Base-by-base conservation (phyloP, 2,797 vertebrate genomes). In the Spondyliosoma cantharus region DNA sequence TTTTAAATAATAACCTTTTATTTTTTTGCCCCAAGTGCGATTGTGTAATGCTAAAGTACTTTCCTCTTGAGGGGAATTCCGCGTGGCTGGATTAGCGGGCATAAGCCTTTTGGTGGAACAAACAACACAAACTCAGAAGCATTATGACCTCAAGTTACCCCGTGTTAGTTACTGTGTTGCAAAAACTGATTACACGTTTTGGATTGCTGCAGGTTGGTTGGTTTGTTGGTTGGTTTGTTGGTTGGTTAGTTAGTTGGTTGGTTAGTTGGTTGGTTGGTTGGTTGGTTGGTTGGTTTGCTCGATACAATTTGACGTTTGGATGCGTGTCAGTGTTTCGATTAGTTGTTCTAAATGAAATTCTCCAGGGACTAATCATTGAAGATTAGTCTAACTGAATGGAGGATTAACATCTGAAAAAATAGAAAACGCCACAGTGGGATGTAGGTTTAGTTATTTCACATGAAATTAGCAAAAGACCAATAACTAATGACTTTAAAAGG, bases 11-110 rank as follows among this genome's bases (percentile, higher is more conserved):
- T 62, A 71, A 58, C 3, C 14, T 8, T 37, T 37, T 37, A 25
- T 25, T 9, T 81, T 9, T 81, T 63, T 68, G 69, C 46, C 63
- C 70, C 46, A 65, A 69, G 65, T 63, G 56, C 76, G 61, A 85
- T 88, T 84, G 83, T 69, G 66, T 69, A 82, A 85, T 50, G 15
- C 49, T 83, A 74, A 74, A 82, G 22, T 85, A 62, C 19, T 80
- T 67, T 80, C 53, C 69, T 62, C 71, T 46, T 19, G 25, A 50
- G 65, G 70, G 75, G 24, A 45, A 57, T 61, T 70, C 80, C 59
- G 75, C 64, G 63, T 79, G 52, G 50, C 29, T 11, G 56, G 78
- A 87, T 90, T 84, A 87, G 64, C 12, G 27, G 45, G 37, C 60
- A 3, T 81, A 62, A 89, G 17, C 62, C 63, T 70, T 68, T 75